A percentile compares a stretch with the other conserved stretches of the same genome.
Conservation (phyloP, 2,797 vertebrate genomes). For the Sarcoramphus papa region DNA sequence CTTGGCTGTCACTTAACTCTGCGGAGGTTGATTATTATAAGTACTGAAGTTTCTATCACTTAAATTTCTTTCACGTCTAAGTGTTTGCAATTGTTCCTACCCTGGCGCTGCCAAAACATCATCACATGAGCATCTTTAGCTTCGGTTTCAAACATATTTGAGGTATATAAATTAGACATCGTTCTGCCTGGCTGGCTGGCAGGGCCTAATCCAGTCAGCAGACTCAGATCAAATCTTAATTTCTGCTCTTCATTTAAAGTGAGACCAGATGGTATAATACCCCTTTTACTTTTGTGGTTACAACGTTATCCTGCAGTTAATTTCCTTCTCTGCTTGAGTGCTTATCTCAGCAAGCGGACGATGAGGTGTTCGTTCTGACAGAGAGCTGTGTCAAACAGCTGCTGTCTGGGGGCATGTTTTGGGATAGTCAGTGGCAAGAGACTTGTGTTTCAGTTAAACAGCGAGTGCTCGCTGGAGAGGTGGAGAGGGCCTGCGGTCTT, state of each 20-base stretch:
- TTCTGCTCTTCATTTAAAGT: slow-evolving; percentile 21
- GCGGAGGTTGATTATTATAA: background rate
- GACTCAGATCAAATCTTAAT: slow-evolving; percentile 20
- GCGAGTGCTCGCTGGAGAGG: background rate
- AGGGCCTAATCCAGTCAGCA: background rate
- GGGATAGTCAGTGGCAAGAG: background rate
- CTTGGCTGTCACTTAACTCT: background rate
- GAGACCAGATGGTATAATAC: background rate
- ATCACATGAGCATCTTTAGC: background rate
- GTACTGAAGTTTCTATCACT: background rate
- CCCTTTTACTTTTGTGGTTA: slow-evolving; percentile 26
- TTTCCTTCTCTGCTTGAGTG: background rate
- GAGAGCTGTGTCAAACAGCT: background rate
- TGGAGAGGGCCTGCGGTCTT: background rate
- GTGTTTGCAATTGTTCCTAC: background rate
- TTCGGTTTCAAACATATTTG: slow-evolving; percentile 41
- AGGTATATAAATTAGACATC: background rate
- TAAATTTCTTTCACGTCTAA: background rate
- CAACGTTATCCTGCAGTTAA: background rate
- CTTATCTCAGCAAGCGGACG: background rate
- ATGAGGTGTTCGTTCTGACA: background rate
- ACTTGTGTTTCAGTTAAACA: background rate
- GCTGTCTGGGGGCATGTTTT: background rate
- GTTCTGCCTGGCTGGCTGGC: background rate
- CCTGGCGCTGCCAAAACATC: background rate